Conservation (phyloP, 1,140 invertebrate genomes). For the Lordiphosa collinella region DNA sequence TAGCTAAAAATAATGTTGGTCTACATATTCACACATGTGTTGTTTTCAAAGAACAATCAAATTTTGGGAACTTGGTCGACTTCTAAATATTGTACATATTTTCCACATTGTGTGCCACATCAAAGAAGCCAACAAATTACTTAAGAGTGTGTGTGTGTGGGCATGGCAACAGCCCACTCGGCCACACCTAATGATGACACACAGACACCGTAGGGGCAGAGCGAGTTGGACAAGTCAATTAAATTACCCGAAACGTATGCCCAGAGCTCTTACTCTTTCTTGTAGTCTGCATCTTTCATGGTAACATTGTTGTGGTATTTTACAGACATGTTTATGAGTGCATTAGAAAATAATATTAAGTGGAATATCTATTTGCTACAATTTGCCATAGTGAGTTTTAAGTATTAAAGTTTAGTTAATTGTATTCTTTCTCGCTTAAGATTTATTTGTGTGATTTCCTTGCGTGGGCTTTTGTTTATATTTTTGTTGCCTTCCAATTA, state of each 20-base stretch:
- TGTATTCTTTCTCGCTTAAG: too few relatives aligned
- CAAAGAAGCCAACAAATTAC: slow-evolving; percentile 14
- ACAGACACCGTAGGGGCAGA: slow-evolving; percentile 6
- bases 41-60: slow-evolving; percentile 2
- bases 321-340: too few relatives aligned
- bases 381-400: too few relatives aligned
- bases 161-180: not conserved
- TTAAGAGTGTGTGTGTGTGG: not conserved
- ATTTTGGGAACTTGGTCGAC: not conserved
- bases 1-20: too few relatives aligned
- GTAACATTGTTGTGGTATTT: too few relatives aligned
- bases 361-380: too few relatives aligned
- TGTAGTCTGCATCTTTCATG: not conserved
- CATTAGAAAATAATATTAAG: too few relatives aligned
- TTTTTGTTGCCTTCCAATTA: not conserved
- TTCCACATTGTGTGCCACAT: not conserved
- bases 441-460: not conserved
- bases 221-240: slow-evolving; percentile 43
- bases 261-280: slow-evolving; percentile 2
- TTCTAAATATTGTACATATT: slow-evolving; percentile 2
- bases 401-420: too few relatives aligned
- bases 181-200: slow-evolving; percentile 7
- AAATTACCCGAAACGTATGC: slow-evolving; percentile 51
- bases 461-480: too few relatives aligned
- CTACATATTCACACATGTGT: not conserved